Evolutionary conservation across 2,113 vertebrate species (phyloP).

Genomic region (Malurus cyaneus): DNA sequence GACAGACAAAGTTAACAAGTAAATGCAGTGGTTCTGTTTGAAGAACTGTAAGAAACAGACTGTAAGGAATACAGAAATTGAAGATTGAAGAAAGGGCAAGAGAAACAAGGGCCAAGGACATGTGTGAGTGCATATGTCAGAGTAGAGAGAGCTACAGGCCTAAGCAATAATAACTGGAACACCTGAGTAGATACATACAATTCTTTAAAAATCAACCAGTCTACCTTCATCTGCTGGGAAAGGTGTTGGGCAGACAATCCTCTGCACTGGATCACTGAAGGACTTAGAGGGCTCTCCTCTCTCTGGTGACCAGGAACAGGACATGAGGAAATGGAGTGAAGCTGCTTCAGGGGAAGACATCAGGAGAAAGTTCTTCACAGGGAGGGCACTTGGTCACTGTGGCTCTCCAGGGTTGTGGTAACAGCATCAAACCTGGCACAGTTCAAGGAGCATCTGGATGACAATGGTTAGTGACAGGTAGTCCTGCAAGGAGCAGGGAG

Average conservation of each 20-base stretch:
- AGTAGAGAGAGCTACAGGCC: neutral
- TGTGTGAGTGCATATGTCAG: rapidly evolving
- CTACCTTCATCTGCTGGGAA: neutral
- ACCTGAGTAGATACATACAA: neutral
- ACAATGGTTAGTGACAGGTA: neutral
- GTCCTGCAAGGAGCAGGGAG: neutral
- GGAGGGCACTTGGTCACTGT: neutral
- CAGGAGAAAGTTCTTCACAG: neutral
- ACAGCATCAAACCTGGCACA: neutral
- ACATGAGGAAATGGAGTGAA: neutral
- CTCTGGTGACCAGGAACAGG: neutral
- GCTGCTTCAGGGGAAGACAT: rapidly evolving
- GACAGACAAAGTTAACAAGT: neutral
- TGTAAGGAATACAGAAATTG: neutral
- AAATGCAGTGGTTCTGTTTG: neutral
- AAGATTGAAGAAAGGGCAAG: neutral
- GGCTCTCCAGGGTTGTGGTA: neutral
- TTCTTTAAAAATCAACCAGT: neutral
- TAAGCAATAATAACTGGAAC: neutral
- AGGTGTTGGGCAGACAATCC: neutral
- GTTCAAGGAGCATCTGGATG: neutral
- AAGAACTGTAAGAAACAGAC: neutral
- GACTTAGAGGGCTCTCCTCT: neutral
- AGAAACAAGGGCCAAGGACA: neutral
- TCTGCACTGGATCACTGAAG: neutral